A percentile compares a stretch with the other conserved stretches of the same genome.
phyloP scores from a whole-genome alignment of 53 echinoderm and acorn worm genomes.

The Echinometra lucunter region DNA sequence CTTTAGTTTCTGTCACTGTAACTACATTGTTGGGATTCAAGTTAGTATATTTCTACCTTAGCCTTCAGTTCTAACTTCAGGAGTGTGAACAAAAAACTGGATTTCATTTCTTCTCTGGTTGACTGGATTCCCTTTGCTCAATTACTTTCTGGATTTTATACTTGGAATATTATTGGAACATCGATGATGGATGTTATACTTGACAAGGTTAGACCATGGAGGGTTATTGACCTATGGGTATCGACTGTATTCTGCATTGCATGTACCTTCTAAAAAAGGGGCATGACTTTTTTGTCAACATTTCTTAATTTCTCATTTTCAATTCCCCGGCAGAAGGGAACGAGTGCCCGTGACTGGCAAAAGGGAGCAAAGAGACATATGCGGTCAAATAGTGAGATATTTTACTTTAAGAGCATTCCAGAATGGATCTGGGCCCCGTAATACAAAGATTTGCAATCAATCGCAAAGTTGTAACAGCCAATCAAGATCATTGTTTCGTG shows the following conservation, averaged over 20 bases:
- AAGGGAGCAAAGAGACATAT: no score
- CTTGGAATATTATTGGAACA: background rate
- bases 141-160: background rate
- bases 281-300: background rate
- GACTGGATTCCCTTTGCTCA: background rate
- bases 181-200: background rate
- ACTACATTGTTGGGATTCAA: background rate
- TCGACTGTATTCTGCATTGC: no score
- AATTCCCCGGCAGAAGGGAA: no score
- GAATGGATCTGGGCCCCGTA: no score
- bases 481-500: no score
- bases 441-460: no score
- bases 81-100: background rate
- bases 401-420: no score
- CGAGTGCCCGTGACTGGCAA: no score
- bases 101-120: background rate
- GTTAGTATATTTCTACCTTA: background rate
- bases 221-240: background rate
- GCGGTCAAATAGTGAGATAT: no score
- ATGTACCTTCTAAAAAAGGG: no score
- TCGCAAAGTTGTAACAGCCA: no score
- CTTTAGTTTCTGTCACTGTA: background rate
- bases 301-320: background rate
- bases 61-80: background rate
- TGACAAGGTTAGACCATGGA: background rate